Evolutionary conservation across 2,888 invertebrate genomes (phyloP).

Genomic region (Hypselothyrea guttata): DNA sequence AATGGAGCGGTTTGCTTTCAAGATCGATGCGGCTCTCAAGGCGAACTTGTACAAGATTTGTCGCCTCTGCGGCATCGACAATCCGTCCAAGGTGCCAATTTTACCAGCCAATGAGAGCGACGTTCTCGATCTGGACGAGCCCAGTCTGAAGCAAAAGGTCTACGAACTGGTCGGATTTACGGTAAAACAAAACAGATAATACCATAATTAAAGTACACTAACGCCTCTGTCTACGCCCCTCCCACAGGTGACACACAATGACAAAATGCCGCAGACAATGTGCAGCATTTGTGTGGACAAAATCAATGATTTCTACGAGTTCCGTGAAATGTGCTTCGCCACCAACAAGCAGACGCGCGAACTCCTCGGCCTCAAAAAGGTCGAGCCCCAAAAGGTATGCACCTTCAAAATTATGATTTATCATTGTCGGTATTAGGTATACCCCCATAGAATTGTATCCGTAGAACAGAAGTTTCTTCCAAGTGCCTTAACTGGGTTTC

Average conservation of each 20-base stretch:
- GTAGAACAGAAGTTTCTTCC: too few relatives aligned
- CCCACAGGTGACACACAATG: slow-evolving; percentile 84
- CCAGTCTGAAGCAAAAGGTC: slow-evolving; percentile 79
- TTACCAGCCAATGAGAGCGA: slow-evolving; percentile 42
- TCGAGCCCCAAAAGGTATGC: slow-evolving; percentile 61
- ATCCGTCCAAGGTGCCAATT: slow-evolving; percentile 79
- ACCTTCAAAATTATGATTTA: too few relatives aligned
- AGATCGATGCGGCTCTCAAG: slow-evolving; percentile 80
- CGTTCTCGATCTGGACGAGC: slow-evolving; percentile 75
- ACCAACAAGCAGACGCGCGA: slow-evolving; percentile 84
- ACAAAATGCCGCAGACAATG: slow-evolving; percentile 86
- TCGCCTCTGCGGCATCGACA: slow-evolving; percentile 82
- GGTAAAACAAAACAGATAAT: slow-evolving; percentile 53
- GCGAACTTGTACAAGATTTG: slow-evolving; percentile 81
- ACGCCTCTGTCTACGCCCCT: too few relatives aligned
- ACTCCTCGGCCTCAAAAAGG: slow-evolving; percentile 77
- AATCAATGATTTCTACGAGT: slow-evolving; percentile 85
- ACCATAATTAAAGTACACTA: not conserved
- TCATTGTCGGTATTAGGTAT: too few relatives aligned
- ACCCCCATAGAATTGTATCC: too few relatives aligned
- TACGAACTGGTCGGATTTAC: slow-evolving; percentile 75
- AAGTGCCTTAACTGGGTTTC: too few relatives aligned
- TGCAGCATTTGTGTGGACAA: slow-evolving; percentile 85
- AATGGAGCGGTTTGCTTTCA: slow-evolving; percentile 81
- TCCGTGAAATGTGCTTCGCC: slow-evolving; percentile 84